A percentile compares a stretch with the other conserved stretches of the same genome.
Evolutionary conservation across 2,797 vertebrate species (phyloP).

Genomic region (Pseudochromis fuscus): DNA sequence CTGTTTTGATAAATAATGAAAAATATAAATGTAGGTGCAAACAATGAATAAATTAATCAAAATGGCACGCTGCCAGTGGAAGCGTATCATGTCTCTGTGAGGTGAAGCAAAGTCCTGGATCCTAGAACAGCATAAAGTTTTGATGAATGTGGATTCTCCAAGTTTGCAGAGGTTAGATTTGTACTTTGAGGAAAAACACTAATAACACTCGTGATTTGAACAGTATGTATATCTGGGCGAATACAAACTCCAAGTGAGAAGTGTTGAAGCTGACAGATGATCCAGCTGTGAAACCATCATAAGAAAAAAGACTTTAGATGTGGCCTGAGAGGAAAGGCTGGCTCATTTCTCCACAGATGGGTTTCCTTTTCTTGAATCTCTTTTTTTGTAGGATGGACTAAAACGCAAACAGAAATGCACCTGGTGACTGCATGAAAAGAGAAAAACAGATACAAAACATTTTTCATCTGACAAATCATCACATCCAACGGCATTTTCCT

Average conservation of each 20-base stretch:
- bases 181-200: neutral
- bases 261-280: neutral
- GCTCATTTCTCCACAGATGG: neutral
- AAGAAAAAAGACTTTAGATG: neutral
- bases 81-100: no score
- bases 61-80: no score
- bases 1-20: no score
- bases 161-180: no score
- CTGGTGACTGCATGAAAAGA: conserved; percentile 12
- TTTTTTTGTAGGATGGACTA: neutral
- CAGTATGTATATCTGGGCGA: neutral
- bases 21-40: no score
- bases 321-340: neutral
- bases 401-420: neutral
- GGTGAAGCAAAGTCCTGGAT: no score
- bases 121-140: no score
- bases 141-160: neutral
- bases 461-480: conserved; percentile 26
- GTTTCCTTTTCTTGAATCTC: neutral
- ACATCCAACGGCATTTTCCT: conserved; percentile 38
- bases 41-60: no score
- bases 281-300: neutral
- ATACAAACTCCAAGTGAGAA: no score
- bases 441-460: neutral
- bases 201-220: neutral